Percentiles rank a stretch among this genome's conserved stretches.
phyloP scores from a whole-genome alignment of 2,888 invertebrate species.

The Mantis religiosa region DNA sequence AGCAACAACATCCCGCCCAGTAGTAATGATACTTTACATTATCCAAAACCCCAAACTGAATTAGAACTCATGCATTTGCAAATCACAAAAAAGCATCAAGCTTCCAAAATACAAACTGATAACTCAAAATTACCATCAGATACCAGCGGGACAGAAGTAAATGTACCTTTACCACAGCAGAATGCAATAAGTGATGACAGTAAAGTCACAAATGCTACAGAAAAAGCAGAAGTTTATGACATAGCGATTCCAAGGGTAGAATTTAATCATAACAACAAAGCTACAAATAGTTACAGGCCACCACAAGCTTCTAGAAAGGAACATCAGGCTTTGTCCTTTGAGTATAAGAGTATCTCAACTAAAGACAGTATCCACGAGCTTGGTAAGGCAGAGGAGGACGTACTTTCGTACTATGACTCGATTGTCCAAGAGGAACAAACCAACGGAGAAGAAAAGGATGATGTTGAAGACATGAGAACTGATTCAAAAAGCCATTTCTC shows the following conservation, averaged over 20 bases:
- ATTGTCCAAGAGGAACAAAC: conserved; percentile 18
- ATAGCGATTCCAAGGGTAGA: neutral
- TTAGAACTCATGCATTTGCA: neutral
- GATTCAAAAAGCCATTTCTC: neutral
- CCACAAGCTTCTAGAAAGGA: neutral
- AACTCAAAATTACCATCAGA: neutral
- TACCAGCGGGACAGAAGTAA: neutral
- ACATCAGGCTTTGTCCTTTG: neutral
- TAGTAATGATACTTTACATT: neutral
- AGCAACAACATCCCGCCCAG: neutral
- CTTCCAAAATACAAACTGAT: neutral
- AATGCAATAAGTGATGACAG: neutral
- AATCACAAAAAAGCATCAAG: neutral
- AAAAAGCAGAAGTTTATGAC: neutral
- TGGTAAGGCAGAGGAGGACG: conserved; percentile 13
- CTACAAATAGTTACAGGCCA: neutral
- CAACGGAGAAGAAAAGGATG: neutral
- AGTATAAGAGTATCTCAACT: neutral
- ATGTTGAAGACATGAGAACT: neutral
- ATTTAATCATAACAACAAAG: neutral
- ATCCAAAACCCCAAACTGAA: neutral
- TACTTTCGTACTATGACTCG: conserved; percentile 25
- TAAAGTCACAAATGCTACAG: neutral
- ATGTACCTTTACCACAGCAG: neutral
- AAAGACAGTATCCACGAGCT: neutral